Percentiles rank a stretch among this genome's conserved stretches.
phyloP scores from a whole-genome alignment of 2,888 invertebrate genomes.

The Lacanobia oleracea region DNA sequence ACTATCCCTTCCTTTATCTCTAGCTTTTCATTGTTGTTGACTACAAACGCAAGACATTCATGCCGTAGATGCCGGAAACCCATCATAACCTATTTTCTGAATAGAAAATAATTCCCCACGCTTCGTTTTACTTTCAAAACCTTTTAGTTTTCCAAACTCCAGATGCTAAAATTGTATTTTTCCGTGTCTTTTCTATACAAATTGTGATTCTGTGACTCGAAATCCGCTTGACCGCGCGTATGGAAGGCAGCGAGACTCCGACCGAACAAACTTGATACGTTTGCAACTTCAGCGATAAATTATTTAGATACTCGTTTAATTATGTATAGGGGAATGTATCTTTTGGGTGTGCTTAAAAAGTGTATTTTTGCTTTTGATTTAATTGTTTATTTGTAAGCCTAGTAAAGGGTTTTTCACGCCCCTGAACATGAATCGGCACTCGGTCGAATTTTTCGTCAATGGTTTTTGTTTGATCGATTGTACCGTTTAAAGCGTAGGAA shows the following conservation, averaged over 20 bases:
- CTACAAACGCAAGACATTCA: not conserved
- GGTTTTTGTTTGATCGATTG: not conserved
- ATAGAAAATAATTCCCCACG: not conserved
- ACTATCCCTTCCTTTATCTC: too few relatives aligned
- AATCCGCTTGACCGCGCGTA: constrained; percentile 91
- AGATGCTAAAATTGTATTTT: constrained; percentile 11
- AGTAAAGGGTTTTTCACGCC: not conserved
- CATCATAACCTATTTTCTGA: not conserved
- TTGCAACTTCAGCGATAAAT: constrained; percentile 73
- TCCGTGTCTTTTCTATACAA: constrained; percentile 69
- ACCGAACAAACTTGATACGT: constrained; percentile 85
- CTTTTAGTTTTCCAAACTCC: not conserved
- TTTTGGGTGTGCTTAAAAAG: not conserved
- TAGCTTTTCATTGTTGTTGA: not conserved
- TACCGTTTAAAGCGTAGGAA: not conserved
- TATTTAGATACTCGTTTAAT: constrained; percentile 24
- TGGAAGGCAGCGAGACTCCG: constrained; percentile 83
- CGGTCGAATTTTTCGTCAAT: not conserved
- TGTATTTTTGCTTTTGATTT: not conserved
- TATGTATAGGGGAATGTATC: constrained; percentile 11
- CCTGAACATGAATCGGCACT: too few relatives aligned
- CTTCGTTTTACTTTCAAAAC: not conserved
- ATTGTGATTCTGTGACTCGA: constrained; percentile 81
- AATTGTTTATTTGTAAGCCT: not conserved
- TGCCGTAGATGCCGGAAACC: not conserved